phyloP scores from a whole-genome alignment of 2,888 invertebrate species.

The Zaprionus bogoriensis region DNA sequence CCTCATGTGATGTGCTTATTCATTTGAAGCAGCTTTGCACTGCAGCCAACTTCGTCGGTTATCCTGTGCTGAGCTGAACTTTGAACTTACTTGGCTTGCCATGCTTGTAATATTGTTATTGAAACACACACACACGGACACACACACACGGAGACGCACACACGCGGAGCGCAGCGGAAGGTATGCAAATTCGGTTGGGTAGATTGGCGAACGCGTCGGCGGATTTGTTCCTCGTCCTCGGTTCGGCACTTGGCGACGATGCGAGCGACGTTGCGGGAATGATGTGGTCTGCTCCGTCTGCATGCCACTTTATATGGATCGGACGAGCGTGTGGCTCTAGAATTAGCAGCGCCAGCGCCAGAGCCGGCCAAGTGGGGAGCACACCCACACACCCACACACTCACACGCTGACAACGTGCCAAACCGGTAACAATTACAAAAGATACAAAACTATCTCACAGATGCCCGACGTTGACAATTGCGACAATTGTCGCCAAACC shows the following conservation, averaged over 20 bases:
- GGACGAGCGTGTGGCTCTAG: slow-evolving; percentile 49
- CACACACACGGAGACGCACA: slow-evolving; percentile 8
- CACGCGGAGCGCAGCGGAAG: not conserved
- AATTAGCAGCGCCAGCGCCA: slow-evolving; percentile 41
- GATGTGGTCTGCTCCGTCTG: slow-evolving; percentile 55
- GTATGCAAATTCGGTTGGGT: slow-evolving; percentile 25
- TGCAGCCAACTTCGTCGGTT: not conserved
- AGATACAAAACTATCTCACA: slow-evolving; percentile 49
- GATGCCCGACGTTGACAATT: slow-evolving; percentile 67
- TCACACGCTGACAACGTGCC: slow-evolving; percentile 19
- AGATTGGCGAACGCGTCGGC: slow-evolving; percentile 17
- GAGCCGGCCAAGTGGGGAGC: not conserved
- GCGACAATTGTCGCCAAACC: slow-evolving; percentile 54
- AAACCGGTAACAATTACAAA: slow-evolving; percentile 67
- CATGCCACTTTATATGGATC: slow-evolving; percentile 65
- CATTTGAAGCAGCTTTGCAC: not conserved
- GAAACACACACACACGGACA: slow-evolving; percentile 33
- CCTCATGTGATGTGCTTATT: too few relatives aligned
- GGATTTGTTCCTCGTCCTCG: slow-evolving; percentile 36
- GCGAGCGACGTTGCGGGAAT: slow-evolving; percentile 58
- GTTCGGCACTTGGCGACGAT: slow-evolving; percentile 47
- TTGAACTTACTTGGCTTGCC: slow-evolving; percentile 78
- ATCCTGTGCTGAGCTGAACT: not conserved
- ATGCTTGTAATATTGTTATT: slow-evolving; percentile 47
- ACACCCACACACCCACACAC: slow-evolving; percentile 42